A percentile compares a stretch with the other conserved stretches of the same genome.
Evolutionary conservation across 2,113 vertebrate species (phyloP).

Genomic region (Murina feae): DNA sequence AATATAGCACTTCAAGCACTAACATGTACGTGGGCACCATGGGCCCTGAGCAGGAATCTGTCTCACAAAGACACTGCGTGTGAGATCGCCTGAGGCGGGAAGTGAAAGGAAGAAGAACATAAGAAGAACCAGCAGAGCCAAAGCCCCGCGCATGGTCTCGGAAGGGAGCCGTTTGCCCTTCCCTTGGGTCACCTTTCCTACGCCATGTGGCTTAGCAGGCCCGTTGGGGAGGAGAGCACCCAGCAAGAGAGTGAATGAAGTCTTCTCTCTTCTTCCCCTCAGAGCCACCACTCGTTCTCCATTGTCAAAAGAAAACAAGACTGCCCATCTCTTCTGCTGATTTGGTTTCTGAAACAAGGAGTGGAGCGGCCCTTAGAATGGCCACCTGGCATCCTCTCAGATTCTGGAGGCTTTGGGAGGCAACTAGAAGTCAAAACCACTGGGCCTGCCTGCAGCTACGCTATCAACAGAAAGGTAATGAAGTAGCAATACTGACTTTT

Average conservation of each 20-base stretch:
- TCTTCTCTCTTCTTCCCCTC: neutral
- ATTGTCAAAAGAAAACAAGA: neutral
- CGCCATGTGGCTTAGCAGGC: neutral
- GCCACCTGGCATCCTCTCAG: neutral
- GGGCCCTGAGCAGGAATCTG: neutral
- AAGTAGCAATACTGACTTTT: neutral
- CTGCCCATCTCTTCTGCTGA: neutral
- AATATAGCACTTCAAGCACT: neutral
- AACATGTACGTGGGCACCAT: accelerated
- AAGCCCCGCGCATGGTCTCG: neutral
- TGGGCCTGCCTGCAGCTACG: neutral
- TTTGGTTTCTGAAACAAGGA: neutral
- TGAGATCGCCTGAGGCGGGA: neutral
- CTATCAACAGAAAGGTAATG: neutral
- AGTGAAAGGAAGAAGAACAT: neutral
- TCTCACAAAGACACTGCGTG: neutral
- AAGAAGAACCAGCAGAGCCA: neutral
- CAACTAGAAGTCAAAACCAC: neutral
- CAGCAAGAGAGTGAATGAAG: neutral
- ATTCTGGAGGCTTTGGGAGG: neutral
- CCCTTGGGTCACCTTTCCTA: neutral
- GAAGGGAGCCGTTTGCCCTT: neutral
- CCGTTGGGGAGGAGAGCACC: neutral
- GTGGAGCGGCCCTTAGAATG: neutral
- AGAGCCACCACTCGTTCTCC: neutral